phyloP scores from a whole-genome alignment of 1,140 invertebrate species.

The Hylaeus volcanicus region DNA sequence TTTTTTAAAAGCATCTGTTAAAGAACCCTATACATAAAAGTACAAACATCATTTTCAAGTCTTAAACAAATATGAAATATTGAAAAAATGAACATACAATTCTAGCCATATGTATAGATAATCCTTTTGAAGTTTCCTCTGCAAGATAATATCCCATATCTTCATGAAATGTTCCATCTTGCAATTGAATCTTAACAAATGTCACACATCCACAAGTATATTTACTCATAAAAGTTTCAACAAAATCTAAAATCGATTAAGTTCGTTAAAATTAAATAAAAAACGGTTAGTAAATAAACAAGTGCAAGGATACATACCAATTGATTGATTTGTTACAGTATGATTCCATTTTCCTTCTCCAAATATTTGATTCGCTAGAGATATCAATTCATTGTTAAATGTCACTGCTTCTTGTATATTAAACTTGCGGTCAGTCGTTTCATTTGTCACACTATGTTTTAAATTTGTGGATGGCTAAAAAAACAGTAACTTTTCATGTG shows the following conservation, averaged over 20 bases:
- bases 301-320: slow-evolving; percentile 52
- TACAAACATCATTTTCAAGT: not conserved
- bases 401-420: slow-evolving; percentile 11
- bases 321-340: slow-evolving; percentile 64
- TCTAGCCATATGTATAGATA: slow-evolving; percentile 64
- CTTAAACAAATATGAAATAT: not conserved
- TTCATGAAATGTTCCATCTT: slow-evolving; percentile 69
- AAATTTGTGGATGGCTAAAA: slow-evolving; percentile 18
- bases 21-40: slow-evolving; percentile 38
- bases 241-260: slow-evolving; percentile 33
- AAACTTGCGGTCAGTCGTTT: not conserved
- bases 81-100: slow-evolving; percentile 49
- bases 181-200: slow-evolving; percentile 53
- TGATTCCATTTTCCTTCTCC: slow-evolving; percentile 69
- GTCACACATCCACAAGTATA: slow-evolving; percentile 38
- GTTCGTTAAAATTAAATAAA: not conserved
- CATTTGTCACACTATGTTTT: not conserved
- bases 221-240: slow-evolving; percentile 38
- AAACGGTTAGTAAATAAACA: not conserved
- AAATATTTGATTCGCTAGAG: slow-evolving; percentile 64
- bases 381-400: slow-evolving; percentile 56
- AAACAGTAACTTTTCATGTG: not conserved
- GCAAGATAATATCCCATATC: slow-evolving; percentile 64
- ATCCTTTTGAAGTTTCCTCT: slow-evolving; percentile 64
- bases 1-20: slow-evolving; percentile 38